A percentile compares a stretch with the other conserved stretches of the same genome.
These are phyloP conservation scores for Myzus persicae DNA, from an alignment of 1,140 invertebrate species.

Conservation along the genomic window DNA sequence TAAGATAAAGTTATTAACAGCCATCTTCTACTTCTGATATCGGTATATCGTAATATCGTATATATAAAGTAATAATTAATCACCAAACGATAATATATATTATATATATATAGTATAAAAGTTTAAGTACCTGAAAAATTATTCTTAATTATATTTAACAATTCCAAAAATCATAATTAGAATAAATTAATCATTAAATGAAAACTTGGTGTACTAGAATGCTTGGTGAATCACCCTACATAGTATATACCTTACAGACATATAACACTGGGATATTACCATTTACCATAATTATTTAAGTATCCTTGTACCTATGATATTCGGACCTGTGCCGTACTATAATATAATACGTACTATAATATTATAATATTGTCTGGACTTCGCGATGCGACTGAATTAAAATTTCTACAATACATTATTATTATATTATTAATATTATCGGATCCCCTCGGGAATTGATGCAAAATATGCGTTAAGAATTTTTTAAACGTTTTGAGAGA, in stretches of 20 bases:
- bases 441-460: background rate
- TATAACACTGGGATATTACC: background rate
- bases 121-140: background rate
- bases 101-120: too few relatives aligned
- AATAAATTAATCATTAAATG: too few relatives aligned
- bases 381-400: background rate
- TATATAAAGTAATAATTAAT: too few relatives aligned
- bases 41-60: too few relatives aligned
- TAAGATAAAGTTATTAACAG: background rate
- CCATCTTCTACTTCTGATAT: too few relatives aligned
- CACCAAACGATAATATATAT: background rate
- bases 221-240: too few relatives aligned
- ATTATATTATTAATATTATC: background rate
- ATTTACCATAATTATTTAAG: background rate
- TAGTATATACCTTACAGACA: too few relatives aligned
- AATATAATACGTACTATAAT: background rate
- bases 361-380: background rate
- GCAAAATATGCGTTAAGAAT: constrained; percentile 33
- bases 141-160: background rate
- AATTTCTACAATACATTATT: background rate
- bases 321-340: background rate
- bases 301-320: background rate
- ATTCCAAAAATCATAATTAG: too few relatives aligned
- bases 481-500: constrained; percentile 28
- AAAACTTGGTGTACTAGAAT: background rate